Conservation (phyloP, 2,797 vertebrate species). For the Lagodon rhomboides region DNA sequence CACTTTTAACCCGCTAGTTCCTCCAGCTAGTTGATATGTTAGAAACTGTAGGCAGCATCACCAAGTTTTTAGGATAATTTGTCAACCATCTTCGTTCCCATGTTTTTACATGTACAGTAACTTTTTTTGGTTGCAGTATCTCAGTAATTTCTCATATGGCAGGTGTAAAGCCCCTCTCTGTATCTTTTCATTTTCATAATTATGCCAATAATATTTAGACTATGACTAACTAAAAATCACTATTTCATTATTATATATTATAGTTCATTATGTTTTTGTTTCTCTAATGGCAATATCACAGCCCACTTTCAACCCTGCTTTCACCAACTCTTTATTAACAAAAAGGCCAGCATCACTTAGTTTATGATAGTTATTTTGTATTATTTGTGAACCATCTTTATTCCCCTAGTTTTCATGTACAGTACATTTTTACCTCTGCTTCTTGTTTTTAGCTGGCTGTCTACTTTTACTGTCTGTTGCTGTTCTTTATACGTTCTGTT, state of each 20-base stretch:
- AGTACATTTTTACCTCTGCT: not conserved
- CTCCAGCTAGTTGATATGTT: not conserved
- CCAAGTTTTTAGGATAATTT: not conserved
- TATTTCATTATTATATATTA: no score
- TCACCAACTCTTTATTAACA: not conserved
- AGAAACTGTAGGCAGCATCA: not conserved
- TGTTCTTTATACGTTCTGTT: no score
- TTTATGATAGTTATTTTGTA: not conserved
- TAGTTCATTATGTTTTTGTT: constrained; percentile 9
- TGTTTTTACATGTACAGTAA: not conserved
- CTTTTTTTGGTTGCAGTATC: not conserved
- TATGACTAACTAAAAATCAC: no score
- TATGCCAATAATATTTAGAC: no score
- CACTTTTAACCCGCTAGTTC: not conserved
- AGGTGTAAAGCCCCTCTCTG: not conserved
- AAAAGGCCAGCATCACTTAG: not conserved
- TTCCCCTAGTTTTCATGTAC: not conserved
- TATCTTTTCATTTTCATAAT: no score
- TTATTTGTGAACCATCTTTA: not conserved
- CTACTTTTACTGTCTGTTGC: no score
- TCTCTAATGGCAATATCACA: not conserved
- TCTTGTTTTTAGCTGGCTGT: no score
- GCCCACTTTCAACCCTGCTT: not conserved
- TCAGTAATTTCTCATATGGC: not conserved
- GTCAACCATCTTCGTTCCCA: not conserved